Conservation (phyloP, 1,140 invertebrate species). For the Drosophila paulistorum region DNA sequence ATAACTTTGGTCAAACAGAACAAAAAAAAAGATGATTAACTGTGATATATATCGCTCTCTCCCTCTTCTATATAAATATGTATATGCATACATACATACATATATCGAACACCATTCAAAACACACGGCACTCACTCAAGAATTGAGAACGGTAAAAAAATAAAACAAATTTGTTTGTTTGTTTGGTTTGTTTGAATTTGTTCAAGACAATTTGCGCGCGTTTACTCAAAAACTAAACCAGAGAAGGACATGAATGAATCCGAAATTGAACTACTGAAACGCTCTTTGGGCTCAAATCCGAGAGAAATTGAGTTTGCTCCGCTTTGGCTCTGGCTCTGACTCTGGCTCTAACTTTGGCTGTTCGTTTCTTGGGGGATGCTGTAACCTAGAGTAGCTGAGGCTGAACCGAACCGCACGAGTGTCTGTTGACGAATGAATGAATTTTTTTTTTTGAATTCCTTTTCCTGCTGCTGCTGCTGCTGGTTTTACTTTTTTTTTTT, state of each 20-base stretch:
- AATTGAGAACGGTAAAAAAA: conserved; percentile 2
- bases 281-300: conserved; percentile 4
- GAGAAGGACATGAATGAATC: conserved; percentile 10
- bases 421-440: conserved; percentile 68
- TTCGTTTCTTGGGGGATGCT: conserved; percentile 29
- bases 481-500: neutral
- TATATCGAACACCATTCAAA: neutral
- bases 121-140: conserved; percentile 5
- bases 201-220: conserved; percentile 14
- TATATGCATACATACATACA: neutral
- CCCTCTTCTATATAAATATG: neutral
- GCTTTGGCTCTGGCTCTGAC: conserved; percentile 20
- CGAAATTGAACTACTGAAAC: conserved; percentile 25
- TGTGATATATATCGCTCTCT: too few relatives aligned
- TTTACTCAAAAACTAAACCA: conserved; percentile 1
- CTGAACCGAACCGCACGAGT: conserved; percentile 72
- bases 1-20: neutral
- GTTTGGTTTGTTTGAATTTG: neutral
- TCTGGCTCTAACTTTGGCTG: neutral
- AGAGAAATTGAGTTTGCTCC: conserved; percentile 10
- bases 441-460: conserved; percentile 24
- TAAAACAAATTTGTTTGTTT: neutral
- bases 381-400: conserved; percentile 22
- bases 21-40: neutral
- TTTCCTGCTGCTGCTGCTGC: neutral